phyloP scores from a whole-genome alignment of 1,140 invertebrate species.

The Brachionus sp. region DNA sequence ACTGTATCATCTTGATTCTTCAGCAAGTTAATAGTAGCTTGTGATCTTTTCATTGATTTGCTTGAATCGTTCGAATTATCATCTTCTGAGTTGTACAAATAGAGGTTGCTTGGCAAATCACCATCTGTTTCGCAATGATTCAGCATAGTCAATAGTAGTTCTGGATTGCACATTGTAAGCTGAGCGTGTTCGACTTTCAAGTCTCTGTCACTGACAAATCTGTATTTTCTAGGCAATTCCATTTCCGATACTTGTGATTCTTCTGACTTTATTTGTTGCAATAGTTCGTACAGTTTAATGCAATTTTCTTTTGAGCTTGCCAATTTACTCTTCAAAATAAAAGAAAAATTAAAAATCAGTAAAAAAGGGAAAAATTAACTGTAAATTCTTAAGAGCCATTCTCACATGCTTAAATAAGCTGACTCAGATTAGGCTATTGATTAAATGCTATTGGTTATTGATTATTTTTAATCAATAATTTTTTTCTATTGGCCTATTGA shows the following conservation, averaged over 20 bases:
- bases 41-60: conserved; percentile 4
- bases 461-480: background rate
- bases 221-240: background rate
- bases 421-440: background rate
- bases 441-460: background rate
- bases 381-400: background rate
- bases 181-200: background rate
- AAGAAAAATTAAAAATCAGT: background rate
- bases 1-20: background rate
- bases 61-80: background rate
- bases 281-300: background rate
- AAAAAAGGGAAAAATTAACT: background rate
- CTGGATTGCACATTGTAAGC: background rate
- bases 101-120: background rate
- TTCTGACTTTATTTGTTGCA: background rate
- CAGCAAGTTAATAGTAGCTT: background rate
- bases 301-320: conserved; percentile 6
- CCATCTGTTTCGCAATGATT: background rate
- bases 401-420: background rate
- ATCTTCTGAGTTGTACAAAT: background rate
- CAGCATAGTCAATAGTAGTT: background rate
- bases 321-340: background rate
- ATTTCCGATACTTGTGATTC: background rate
- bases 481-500: background rate
- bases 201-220: background rate